A percentile compares a stretch with the other conserved stretches of the same genome.
These are phyloP conservation scores for Rutilus rutilus DNA, from an alignment of 2,113 vertebrate genomes.

Conservation along the genomic window DNA sequence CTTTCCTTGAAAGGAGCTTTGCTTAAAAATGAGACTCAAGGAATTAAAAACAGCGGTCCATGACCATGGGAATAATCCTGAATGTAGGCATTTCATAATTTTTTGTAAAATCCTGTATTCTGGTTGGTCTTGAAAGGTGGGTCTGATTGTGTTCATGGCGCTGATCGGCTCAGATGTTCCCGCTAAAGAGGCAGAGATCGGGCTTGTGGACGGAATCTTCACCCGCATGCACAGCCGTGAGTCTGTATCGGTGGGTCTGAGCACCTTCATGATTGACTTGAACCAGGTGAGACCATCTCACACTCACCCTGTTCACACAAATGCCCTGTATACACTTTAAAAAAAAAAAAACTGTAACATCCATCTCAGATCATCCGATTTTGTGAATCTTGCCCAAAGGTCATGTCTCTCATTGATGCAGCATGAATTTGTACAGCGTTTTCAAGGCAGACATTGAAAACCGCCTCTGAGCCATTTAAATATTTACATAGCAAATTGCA, in stretches of 20 bases:
- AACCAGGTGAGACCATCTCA: conserved; percentile 80
- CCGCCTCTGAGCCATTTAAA: background rate
- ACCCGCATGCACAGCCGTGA: conserved; percentile 93
- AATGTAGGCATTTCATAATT: background rate
- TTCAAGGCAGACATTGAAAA: background rate
- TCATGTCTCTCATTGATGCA: background rate
- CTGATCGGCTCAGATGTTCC: conserved; percentile 94
- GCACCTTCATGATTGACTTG: conserved; percentile 96
- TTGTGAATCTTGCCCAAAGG: background rate
- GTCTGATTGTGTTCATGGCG: conserved; percentile 96
- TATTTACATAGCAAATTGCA: background rate
- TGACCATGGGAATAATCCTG: background rate
- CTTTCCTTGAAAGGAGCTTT: background rate
- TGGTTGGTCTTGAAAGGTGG: conserved; percentile 75
- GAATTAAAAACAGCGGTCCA: too few relatives aligned
- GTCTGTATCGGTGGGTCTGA: conserved; percentile 93
- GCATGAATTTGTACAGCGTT: background rate
- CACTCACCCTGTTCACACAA: background rate
- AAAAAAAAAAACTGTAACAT: too few relatives aligned
- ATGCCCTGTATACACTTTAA: background rate
- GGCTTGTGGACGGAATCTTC: conserved; percentile 90
- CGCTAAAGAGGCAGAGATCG: conserved; percentile 90
- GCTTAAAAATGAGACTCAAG: background rate
- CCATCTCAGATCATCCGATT: background rate
- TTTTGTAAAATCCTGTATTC: background rate